Percentiles rank a stretch among this genome's conserved stretches.
Evolutionary conservation across 2,797 vertebrate species (phyloP).

Genomic region (Danio jaintianensis): DNA sequence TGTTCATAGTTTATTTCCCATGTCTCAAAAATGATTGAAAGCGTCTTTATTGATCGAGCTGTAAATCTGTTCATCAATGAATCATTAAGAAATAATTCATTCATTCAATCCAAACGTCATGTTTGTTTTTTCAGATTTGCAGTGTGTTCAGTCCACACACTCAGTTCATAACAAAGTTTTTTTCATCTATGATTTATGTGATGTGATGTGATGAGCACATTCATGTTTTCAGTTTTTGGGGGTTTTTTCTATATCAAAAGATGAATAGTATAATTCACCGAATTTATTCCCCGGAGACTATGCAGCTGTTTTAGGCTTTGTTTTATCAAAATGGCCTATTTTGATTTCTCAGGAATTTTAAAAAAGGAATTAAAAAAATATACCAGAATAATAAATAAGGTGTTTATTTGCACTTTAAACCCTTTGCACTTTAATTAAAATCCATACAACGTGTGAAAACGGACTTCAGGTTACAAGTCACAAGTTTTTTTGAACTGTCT

Average conservation of each 20-base stretch:
- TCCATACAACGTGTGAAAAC: no score
- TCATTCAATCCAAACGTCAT: neutral
- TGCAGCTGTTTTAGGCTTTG: conserved; percentile 29
- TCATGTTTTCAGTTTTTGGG: no score
- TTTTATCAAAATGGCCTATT: no score
- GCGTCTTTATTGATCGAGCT: neutral
- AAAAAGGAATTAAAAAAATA: no score
- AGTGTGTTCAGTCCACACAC: neutral
- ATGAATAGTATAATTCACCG: conserved; percentile 5
- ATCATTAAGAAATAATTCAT: conserved; percentile 33
- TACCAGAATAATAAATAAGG: no score
- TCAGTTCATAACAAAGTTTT: neutral
- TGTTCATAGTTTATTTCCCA: neutral
- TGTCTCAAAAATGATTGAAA: neutral
- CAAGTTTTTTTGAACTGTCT: no score
- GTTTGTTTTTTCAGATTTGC: conserved; percentile 4
- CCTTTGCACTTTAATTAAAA: no score
- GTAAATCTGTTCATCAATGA: conserved; percentile 19
- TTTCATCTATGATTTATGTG: neutral
- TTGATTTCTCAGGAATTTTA: no score
- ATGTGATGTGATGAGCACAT: neutral
- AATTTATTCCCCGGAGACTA: conserved; percentile 2
- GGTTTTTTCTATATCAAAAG: conserved; percentile 1
- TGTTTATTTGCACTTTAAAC: no score
- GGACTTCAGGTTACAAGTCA: no score